A percentile compares a stretch with the other conserved stretches of the same genome.
Conservation (phyloP, 2,113 vertebrate genomes). For the Parus major region DNA sequence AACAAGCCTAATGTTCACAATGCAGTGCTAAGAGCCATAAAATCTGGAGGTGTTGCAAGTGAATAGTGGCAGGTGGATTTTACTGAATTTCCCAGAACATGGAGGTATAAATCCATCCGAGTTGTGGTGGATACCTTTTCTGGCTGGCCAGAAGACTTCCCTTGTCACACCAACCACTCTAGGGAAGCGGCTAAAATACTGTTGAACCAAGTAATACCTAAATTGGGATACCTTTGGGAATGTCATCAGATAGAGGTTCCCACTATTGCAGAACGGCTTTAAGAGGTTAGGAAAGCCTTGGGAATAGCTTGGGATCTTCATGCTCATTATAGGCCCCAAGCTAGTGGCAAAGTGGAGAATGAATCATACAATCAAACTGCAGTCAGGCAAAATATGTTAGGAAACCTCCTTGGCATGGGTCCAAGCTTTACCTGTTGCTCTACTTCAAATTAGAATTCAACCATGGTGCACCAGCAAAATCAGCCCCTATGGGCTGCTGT, state of each 20-base stretch:
- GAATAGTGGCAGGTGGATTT: not conserved
- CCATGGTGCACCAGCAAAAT: not conserved
- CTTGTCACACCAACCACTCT: not conserved
- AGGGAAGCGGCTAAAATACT: not conserved
- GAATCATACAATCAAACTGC: not conserved
- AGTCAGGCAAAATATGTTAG: not conserved
- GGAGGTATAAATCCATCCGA: not conserved
- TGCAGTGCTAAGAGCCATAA: not conserved
- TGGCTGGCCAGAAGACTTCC: not conserved
- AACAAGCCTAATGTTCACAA: not conserved
- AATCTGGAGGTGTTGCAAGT: not conserved
- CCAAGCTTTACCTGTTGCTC: not conserved
- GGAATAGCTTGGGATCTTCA: not conserved
- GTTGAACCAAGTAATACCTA: not conserved
- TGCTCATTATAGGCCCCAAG: not conserved
- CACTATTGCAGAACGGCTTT: not conserved
- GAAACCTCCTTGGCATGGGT: not conserved
- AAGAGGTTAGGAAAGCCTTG: not conserved
- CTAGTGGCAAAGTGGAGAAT: not conserved
- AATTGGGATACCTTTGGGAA: not conserved
- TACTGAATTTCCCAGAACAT: not conserved
- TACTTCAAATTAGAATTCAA: not conserved
- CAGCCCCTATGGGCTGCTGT: not conserved
- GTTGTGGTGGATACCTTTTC: not conserved
- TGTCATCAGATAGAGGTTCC: not conserved